Percentiles rank a stretch among this genome's conserved stretches.
phyloP scores from a whole-genome alignment of 2,797 vertebrate species.

The Heteromormyrus szaboi region DNA sequence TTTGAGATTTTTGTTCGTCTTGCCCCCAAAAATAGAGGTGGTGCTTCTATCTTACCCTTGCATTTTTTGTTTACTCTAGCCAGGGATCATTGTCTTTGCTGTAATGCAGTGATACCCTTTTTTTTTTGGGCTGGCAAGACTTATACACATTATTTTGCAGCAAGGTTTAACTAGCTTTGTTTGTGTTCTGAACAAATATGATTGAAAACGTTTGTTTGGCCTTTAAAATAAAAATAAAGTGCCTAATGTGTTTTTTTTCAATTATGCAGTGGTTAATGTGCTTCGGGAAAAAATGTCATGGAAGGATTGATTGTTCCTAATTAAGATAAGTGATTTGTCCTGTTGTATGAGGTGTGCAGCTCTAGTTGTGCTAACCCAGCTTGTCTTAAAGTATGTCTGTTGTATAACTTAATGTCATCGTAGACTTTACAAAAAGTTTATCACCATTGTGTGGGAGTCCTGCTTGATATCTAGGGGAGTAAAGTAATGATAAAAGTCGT shows the following conservation, averaged over 20 bases:
- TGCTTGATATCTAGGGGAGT: background rate
- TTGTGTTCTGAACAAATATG: background rate
- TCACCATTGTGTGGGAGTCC: background rate
- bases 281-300: background rate
- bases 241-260: background rate
- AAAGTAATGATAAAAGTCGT: background rate
- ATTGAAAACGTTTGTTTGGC: background rate
- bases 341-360: background rate
- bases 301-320: background rate
- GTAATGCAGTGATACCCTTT: background rate
- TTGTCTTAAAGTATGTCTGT: background rate
- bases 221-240: background rate
- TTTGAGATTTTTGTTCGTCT: background rate
- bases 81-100: background rate
- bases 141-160: background rate
- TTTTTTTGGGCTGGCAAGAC: background rate
- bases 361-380: background rate
- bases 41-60: background rate
- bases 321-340: background rate
- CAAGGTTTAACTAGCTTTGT: background rate
- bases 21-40: background rate
- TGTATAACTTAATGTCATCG: background rate
- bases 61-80: background rate
- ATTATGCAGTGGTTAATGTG: background rate
- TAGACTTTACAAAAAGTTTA: background rate